Conservation (phyloP, 1,140 invertebrate genomes). For the Zaprionus tsacasi region DNA sequence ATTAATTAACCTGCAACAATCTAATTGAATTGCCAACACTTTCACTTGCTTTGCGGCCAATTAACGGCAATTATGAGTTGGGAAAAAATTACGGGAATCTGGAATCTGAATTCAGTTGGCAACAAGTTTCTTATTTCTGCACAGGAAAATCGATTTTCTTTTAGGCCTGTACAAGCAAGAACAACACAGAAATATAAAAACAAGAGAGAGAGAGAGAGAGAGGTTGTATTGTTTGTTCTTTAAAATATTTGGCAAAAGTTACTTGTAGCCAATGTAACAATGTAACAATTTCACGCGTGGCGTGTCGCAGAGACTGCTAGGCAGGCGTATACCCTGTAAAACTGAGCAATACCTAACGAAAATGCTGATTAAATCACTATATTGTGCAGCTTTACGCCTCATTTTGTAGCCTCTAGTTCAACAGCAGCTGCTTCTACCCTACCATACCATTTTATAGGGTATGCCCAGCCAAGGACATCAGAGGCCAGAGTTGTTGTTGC, state of each 20-base stretch:
- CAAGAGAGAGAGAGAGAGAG: not conserved
- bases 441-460: not conserved
- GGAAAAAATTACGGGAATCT: slow-evolving; percentile 13
- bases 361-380: no score
- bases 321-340: not conserved
- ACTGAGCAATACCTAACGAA: not conserved
- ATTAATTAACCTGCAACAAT: not conserved
- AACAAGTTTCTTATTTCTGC: not conserved
- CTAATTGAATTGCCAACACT: not conserved
- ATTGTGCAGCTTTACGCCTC: no score
- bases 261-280: slow-evolving; percentile 11
- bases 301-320: not conserved
- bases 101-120: slow-evolving; percentile 32
- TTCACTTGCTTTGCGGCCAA: not conserved
- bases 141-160: slow-evolving; percentile 8
- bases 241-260: slow-evolving; percentile 13
- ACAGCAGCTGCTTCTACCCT: no score
- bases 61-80: not conserved
- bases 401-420: no score
- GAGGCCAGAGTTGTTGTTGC: not conserved
- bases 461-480: not conserved
- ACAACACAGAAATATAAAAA: slow-evolving; percentile 1
- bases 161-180: not conserved
- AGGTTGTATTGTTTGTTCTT: slow-evolving; percentile 4
- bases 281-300: slow-evolving; percentile 32